Percentiles rank a stretch among this genome's conserved stretches.
phyloP scores from a whole-genome alignment of 2,113 vertebrate genomes.

The Gambusia affinis region DNA sequence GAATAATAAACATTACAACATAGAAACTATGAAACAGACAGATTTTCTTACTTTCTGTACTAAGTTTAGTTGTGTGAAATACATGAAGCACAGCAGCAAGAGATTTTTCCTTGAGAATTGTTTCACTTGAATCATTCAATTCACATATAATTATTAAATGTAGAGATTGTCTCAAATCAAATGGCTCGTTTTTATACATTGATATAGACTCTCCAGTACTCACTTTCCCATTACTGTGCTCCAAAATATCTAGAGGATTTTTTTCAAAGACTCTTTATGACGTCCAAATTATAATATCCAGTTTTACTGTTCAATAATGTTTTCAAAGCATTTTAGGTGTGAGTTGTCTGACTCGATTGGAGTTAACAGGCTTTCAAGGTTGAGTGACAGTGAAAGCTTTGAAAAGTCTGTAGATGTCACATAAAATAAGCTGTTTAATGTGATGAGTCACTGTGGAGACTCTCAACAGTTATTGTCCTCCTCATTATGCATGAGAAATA shows the following conservation, averaged over 20 bases:
- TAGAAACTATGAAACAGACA: neutral
- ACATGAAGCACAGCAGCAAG: too few species aligned
- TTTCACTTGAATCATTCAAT: too few species aligned
- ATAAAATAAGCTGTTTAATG: conserved; percentile 50
- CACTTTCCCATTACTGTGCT: too few species aligned
- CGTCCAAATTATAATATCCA: neutral
- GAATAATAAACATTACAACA: neutral
- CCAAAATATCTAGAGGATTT: too few species aligned
- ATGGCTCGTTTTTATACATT: neutral
- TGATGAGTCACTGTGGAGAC: conserved; percentile 41
- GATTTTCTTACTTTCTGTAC: neutral
- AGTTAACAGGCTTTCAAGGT: conserved; percentile 47
- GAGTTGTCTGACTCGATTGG: conserved; percentile 16
- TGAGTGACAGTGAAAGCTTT: conserved; percentile 42
- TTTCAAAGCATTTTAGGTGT: neutral
- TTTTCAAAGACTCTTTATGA: neutral
- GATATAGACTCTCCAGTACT: too few species aligned
- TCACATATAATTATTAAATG: neutral
- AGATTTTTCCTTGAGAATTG: too few species aligned
- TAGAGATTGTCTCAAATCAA: neutral
- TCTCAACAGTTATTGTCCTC: conserved; percentile 51
- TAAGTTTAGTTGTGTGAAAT: too few species aligned
- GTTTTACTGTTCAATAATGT: neutral
- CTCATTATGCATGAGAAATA: conserved; percentile 38
- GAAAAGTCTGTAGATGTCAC: conserved; percentile 42